Evolutionary conservation across 2,888 invertebrate genomes (phyloP).

Genomic region (Theretra japonica): DNA sequence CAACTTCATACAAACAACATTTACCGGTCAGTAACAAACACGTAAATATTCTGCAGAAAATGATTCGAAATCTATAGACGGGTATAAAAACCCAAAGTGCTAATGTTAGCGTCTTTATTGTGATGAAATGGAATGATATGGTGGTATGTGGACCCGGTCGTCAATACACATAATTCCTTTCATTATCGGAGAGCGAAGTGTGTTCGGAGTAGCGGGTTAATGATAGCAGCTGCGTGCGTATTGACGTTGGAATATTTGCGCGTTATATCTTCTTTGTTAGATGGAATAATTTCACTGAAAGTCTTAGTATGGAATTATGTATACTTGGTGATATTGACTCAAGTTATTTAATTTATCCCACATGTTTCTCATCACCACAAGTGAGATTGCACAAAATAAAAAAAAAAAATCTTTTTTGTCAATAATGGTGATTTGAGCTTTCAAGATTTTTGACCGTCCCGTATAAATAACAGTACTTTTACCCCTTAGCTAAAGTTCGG

Average conservation of each 20-base stretch:
- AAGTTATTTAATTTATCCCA: too few relatives aligned
- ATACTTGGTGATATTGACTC: too few relatives aligned
- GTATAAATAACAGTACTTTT: too few relatives aligned
- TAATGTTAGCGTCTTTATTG: slow-evolving; percentile 8
- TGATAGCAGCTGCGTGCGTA: slow-evolving; percentile 6
- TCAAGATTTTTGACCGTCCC: too few relatives aligned
- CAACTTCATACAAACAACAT: too few relatives aligned
- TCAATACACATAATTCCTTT: slow-evolving; percentile 4
- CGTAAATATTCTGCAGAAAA: slow-evolving; percentile 12
- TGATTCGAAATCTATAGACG: neutral
- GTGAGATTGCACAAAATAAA: too few relatives aligned
- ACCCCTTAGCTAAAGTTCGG: too few relatives aligned
- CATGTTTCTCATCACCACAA: too few relatives aligned
- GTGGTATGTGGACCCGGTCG: neutral
- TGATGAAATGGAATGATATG: slow-evolving; percentile 17
- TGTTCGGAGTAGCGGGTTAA: slow-evolving; percentile 15
- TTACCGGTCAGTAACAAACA: too few relatives aligned
- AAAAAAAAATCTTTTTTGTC: too few relatives aligned
- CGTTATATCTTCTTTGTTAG: neutral
- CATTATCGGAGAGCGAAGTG: slow-evolving; percentile 23
- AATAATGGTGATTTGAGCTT: too few relatives aligned
- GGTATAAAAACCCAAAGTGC: neutral
- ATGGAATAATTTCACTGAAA: neutral
- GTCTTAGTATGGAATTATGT: too few relatives aligned
- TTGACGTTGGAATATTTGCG: neutral